Conservation (phyloP, 2,888 invertebrate species). For the Lithophane socia region DNA sequence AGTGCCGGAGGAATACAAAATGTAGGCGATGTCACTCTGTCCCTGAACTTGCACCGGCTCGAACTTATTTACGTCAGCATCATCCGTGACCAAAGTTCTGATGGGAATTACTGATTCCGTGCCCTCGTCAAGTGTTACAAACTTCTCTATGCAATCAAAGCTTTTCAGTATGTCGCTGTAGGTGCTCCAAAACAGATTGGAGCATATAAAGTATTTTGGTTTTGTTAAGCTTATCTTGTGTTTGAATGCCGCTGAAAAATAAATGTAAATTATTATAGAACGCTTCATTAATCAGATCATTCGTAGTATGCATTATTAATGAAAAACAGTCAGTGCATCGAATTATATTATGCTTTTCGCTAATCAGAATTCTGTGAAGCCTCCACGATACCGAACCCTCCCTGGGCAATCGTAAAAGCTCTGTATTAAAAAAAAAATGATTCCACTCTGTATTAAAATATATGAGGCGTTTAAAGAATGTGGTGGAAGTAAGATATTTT, state of each 20-base stretch:
- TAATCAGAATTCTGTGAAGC: neutral
- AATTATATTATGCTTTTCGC: neutral
- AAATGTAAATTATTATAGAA: slow-evolving; percentile 11
- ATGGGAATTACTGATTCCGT: slow-evolving; percentile 68
- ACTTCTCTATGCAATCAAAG: slow-evolving; percentile 74
- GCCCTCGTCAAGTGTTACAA: slow-evolving; percentile 75
- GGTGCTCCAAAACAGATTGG: slow-evolving; percentile 86
- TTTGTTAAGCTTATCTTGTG: slow-evolving; percentile 92
- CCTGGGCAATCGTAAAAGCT: neutral
- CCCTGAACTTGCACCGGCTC: slow-evolving; percentile 87
- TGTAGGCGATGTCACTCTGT: slow-evolving; percentile 77
- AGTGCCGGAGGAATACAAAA: slow-evolving; percentile 93
- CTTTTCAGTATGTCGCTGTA: slow-evolving; percentile 74
- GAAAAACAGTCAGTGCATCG: neutral
- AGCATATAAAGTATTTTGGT: slow-evolving; percentile 92
- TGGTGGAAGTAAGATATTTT: slow-evolving; percentile 58
- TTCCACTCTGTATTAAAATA: slow-evolving; percentile 36
- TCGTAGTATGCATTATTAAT: slow-evolving; percentile 3
- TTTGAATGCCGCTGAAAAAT: slow-evolving; percentile 90
- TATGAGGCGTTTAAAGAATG: slow-evolving; percentile 56
- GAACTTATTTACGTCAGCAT: slow-evolving; percentile 74
- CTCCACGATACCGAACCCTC: neutral
- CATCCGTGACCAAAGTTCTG: slow-evolving; percentile 70
- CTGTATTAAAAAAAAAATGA: slow-evolving; percentile 1
- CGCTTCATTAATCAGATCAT: slow-evolving; percentile 19